A percentile compares a stretch with the other conserved stretches of the same genome.
Conservation (phyloP, 2,888 invertebrate genomes). For the Andrena hattorfiana region DNA sequence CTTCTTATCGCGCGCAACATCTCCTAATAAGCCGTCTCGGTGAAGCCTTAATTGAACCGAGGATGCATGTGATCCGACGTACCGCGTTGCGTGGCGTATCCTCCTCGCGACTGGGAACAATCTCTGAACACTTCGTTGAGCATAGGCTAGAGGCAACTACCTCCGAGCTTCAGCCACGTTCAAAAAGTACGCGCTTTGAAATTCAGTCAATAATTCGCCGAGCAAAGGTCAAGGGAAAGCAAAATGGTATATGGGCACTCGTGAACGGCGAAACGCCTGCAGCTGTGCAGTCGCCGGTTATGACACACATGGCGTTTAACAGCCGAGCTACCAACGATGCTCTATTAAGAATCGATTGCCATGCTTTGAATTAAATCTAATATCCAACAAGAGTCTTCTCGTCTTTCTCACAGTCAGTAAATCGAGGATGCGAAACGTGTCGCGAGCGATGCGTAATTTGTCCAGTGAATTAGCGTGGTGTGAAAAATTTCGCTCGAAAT, state of each 20-base stretch:
- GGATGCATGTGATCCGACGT: conserved; percentile 47
- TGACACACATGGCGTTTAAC: conserved; percentile 8
- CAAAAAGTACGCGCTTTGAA: not conserved
- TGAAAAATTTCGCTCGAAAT: not conserved
- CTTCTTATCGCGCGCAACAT: conserved; percentile 38
- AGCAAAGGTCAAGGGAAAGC: conserved; percentile 24
- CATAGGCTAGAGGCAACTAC: not conserved
- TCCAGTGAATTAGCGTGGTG: not conserved
- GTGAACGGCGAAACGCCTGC: conserved; percentile 17
- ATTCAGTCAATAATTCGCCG: not conserved
- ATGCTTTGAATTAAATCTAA: not conserved
- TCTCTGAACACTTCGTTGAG: conserved; percentile 48
- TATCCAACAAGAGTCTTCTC: too few relatives aligned
- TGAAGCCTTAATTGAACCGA: conserved; percentile 60
- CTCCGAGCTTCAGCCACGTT: not conserved
- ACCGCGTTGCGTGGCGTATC: conserved; percentile 26
- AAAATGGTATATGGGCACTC: not conserved
- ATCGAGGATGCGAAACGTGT: not conserved
- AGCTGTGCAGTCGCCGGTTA: conserved; percentile 17
- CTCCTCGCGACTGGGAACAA: conserved; percentile 26
- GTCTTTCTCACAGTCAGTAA: not conserved
- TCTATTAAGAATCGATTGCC: conserved; percentile 29
- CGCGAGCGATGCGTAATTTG: not conserved
- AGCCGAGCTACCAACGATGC: conserved; percentile 2
- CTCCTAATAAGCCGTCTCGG: conserved; percentile 51